These are phyloP conservation scores for Odocoileus hemionus DNA, from an alignment of 2,113 vertebrate species.

Conservation along the genomic window DNA sequence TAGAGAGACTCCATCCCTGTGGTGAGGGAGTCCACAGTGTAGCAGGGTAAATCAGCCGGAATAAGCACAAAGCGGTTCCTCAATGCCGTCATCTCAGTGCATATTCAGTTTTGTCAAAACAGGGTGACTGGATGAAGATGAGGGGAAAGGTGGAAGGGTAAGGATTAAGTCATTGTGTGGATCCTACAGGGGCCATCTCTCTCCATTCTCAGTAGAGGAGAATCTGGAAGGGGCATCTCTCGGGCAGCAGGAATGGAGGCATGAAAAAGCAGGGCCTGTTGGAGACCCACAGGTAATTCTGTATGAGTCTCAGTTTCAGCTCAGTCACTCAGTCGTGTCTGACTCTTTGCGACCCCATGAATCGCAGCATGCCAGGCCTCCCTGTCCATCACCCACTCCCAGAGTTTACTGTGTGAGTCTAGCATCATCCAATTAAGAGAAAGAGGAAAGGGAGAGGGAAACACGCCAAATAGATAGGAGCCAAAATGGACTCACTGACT, in stretches of 20 bases:
- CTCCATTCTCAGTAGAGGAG: not conserved
- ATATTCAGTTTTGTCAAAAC: not conserved
- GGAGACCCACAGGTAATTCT: not conserved
- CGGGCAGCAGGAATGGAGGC: not conserved
- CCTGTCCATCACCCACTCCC: no score
- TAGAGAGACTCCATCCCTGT: not conserved
- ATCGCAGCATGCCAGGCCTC: no score
- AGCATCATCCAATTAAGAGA: not conserved
- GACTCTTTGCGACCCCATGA: no score
- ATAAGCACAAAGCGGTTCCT: not conserved
- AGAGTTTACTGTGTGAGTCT: not conserved
- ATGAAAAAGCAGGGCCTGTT: not conserved
- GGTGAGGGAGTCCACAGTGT: not conserved
- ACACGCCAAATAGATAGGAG: rapidly evolving
- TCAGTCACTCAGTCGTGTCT: no score
- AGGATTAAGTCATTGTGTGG: not conserved
- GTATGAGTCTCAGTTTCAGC: not conserved
- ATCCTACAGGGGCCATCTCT: not conserved
- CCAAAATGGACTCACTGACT: not conserved
- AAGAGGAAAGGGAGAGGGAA: not conserved
- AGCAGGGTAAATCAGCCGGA: not conserved
- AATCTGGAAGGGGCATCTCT: not conserved
- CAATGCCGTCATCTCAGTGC: not conserved
- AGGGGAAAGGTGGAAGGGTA: not conserved
- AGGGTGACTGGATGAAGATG: no score